Evolutionary conservation across 1,140 invertebrate species (phyloP), one percentile per base, ranked within the genome.

Genomic region (Diploscapter pachys): DNA sequence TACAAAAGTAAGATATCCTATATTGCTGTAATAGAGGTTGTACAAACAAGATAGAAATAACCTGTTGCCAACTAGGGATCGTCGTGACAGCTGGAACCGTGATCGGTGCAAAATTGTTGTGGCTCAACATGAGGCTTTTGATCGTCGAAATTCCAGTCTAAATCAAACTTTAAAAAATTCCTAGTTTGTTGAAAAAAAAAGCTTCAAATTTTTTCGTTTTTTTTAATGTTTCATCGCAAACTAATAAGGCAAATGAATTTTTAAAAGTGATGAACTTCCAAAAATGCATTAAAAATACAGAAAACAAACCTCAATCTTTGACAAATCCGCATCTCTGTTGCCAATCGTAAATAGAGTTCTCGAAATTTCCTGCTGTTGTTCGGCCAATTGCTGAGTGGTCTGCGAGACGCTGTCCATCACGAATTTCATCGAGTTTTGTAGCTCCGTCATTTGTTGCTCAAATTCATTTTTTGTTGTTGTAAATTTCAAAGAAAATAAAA

Each of bases 351-450:
- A 56, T 9, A 74, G 48, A 11, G 73, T 67, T 55, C 66, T 67
- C 5, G 64, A 64, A 31, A 76, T 71, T 55, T 76, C 75, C 6
- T 54, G 48, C 63, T 76, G 75, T 62, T 76, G 75, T 9, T 62
- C 67, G 3, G 75, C 69, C 3, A 76, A 57, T 57, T 62, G 62
- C 51, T 72, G 69, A 6, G 68, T 72, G 4, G 75, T 76, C 53
- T 76, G 75, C 6, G 75, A 71, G 50, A 76, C 75, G 54, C 72
- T 75, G 63, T 76, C 75, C 75, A 76, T 76, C 13, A 76, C 70
- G 53, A 76, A 76, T 51, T 76, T 76, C 5, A 76, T 72, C 2
- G 75, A 76, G 59, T 76, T 76, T 56, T 76, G 75, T 4, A 76
- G 70, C 31, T 76, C 75, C 11, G 64, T 67, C 9, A 76, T 71